Evolutionary conservation across 1,140 invertebrate genomes (phyloP).

Genomic region (Pomacea maculata): DNA sequence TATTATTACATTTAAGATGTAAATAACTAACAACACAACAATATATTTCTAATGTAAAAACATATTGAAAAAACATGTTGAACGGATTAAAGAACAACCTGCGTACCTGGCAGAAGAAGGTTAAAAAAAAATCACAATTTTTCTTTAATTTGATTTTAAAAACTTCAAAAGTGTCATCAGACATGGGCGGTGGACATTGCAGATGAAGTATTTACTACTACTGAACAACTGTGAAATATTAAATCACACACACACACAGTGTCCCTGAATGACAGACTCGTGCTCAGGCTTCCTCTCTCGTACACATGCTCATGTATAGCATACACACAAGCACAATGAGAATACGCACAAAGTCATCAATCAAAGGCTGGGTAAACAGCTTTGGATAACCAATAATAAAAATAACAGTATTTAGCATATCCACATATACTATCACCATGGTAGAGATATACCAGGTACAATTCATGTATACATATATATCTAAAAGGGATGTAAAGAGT

Average conservation of each 20-base stretch:
- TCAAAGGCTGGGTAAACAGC: not conserved
- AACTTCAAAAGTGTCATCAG: too few species aligned
- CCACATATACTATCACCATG: not conserved
- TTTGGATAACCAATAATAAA: not conserved
- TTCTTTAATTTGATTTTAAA: too few species aligned
- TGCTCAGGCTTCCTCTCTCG: not conserved
- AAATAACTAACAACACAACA: too few species aligned
- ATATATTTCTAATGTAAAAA: too few species aligned
- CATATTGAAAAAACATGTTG: too few species aligned
- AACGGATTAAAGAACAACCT: too few species aligned
- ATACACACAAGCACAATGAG: not conserved
- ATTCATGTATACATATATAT: not conserved
- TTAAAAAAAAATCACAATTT: too few species aligned
- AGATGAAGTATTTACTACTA: too few species aligned
- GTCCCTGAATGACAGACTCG: not conserved
- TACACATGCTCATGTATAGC: not conserved
- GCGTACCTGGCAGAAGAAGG: too few species aligned
- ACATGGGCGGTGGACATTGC: too few species aligned
- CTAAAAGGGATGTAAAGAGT: not conserved
- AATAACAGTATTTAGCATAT: not conserved
- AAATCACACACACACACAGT: not conserved
- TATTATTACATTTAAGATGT: too few species aligned
- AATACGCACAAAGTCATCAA: not conserved
- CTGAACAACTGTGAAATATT: not conserved
- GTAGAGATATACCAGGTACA: not conserved